These are phyloP conservation scores for Melolontha melolontha DNA, from an alignment of 2,888 invertebrate species.

Conservation along the genomic window DNA sequence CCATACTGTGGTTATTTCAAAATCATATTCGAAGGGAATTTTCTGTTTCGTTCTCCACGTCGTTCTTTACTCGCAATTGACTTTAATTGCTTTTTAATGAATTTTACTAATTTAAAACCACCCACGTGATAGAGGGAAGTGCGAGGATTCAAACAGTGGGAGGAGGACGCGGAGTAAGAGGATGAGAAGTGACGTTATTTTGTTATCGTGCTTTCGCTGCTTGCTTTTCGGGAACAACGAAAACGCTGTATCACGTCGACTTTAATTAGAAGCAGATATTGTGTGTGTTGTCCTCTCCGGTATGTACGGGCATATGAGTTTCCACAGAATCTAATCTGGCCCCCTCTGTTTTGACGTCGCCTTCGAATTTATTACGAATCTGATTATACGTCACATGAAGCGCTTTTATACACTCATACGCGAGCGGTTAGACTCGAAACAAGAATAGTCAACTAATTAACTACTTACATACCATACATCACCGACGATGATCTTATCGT, in stretches of 20 bases:
- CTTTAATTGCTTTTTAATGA: no score
- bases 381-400: constrained; percentile 23
- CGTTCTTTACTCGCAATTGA: no score
- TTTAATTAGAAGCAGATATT: constrained; percentile 37
- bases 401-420: constrained; percentile 18
- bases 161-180: not conserved
- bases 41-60: no score
- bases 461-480: constrained; percentile 18
- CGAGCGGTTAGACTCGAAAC: constrained; percentile 4
- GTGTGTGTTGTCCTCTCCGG: constrained; percentile 8
- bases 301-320: constrained; percentile 7
- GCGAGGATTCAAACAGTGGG: not conserved
- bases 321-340: constrained; percentile 31
- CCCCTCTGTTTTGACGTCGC: constrained; percentile 32
- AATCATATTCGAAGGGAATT: no score
- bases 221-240: constrained; percentile 25
- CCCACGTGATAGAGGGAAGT: constrained; percentile 17
- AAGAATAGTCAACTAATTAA: constrained; percentile 37
- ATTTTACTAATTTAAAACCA: constrained; percentile 25
- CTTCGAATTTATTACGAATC: constrained; percentile 39
- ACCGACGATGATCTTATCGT: constrained; percentile 26
- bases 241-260: constrained; percentile 30
- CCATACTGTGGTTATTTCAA: no score
- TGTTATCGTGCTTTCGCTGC: constrained; percentile 16
- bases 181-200: constrained; percentile 16